Percentiles rank a stretch among this genome's conserved stretches.
These are phyloP conservation scores for Taurulus bubalis DNA, from an alignment of 2,113 vertebrate species.

Conservation along the genomic window DNA sequence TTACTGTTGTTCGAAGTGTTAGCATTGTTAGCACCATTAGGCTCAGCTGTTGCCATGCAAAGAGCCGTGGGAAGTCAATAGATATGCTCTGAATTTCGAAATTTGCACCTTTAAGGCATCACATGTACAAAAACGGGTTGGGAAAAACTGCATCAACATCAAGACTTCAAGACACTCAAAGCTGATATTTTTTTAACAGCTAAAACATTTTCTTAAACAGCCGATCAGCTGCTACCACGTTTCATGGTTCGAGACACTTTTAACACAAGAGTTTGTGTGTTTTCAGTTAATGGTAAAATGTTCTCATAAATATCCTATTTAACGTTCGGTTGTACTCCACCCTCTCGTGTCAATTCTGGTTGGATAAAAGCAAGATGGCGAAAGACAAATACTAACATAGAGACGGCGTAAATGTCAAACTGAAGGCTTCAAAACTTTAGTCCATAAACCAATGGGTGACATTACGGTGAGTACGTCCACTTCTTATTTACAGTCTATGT, in stretches of 20 bases:
- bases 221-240: background rate
- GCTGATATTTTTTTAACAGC: background rate
- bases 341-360: background rate
- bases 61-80: background rate
- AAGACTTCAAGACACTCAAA: background rate
- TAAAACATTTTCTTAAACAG: background rate
- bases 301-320: no score
- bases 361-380: background rate
- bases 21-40: background rate
- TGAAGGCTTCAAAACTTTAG: background rate
- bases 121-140: background rate
- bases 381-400: background rate
- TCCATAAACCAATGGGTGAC: background rate
- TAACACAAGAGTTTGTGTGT: background rate
- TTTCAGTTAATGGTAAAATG: background rate
- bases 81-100: background rate
- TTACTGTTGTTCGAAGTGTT: background rate
- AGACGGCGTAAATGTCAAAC: background rate
- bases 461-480: background rate
- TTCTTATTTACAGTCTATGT: no score
- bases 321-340: background rate
- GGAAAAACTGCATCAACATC: background rate
- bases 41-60: background rate
- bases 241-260: background rate
- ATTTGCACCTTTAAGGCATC: background rate